Evolutionary conservation across 2,888 invertebrate genomes (phyloP).

Genomic region (Phyllotreta striolata): DNA sequence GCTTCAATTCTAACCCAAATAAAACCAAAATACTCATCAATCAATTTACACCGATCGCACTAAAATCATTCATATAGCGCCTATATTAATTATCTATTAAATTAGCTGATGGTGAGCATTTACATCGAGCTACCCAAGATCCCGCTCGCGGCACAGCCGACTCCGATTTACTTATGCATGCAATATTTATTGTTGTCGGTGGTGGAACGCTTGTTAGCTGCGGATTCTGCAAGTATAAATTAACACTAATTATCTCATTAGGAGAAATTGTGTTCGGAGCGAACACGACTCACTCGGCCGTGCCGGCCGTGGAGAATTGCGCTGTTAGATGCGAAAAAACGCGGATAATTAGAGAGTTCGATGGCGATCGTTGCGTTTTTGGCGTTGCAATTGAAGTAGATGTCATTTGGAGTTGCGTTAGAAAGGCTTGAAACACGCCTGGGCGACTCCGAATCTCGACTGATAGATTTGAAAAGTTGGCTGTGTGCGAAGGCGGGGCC

Average conservation of each 20-base stretch:
- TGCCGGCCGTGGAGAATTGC: conserved; percentile 14
- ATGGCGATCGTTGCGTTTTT: no score
- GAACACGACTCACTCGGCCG: conserved; percentile 29
- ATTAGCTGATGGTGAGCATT: conserved; percentile 1
- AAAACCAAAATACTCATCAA: no score
- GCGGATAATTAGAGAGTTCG: no score
- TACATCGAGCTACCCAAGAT: not conserved
- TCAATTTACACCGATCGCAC: no score
- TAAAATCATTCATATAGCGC: no score
- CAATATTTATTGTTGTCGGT: conserved; percentile 28
- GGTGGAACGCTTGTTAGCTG: conserved; percentile 26
- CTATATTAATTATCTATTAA: conserved; percentile 1
- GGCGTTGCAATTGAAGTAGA: no score
- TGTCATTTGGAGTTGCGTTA: no score
- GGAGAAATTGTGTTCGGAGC: conserved; percentile 26
- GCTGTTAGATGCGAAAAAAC: no score
- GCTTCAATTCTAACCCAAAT: no score
- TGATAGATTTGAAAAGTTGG: conserved; percentile 34
- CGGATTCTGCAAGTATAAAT: conserved; percentile 25
- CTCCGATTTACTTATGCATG: conserved; percentile 26
- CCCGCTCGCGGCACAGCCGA: not conserved
- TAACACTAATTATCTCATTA: conserved; percentile 30
- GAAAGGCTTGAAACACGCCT: conserved; percentile 18
- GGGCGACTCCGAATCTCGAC: conserved; percentile 35
- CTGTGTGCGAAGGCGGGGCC: conserved; percentile 46